phyloP scores from a whole-genome alignment of 2,113 vertebrate genomes.

The Oreochromis spilurus region DNA sequence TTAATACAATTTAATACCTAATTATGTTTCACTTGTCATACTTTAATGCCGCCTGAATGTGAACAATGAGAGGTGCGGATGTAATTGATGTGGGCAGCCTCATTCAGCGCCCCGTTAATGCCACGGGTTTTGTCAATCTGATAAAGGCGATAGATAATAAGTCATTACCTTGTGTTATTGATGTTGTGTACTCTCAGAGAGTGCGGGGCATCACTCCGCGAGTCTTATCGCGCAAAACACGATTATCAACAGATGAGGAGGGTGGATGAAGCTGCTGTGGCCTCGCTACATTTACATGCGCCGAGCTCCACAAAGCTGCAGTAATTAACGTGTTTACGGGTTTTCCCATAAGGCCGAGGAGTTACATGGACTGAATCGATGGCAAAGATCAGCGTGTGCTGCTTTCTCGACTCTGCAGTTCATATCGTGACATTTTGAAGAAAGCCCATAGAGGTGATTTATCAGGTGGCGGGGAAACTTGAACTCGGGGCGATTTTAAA shows the following conservation, averaged over 20 bases:
- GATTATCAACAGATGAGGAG: constrained; percentile 15
- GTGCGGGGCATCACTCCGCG: not conserved
- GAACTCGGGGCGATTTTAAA: not conserved
- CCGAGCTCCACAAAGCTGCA: not conserved
- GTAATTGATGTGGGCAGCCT: constrained; percentile 50
- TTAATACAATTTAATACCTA: constrained; percentile 66
- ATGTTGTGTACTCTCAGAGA: not conserved
- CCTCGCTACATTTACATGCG: not conserved
- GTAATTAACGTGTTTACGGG: constrained; percentile 3
- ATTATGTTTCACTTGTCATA: constrained; percentile 68
- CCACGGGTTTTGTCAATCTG: constrained; percentile 19
- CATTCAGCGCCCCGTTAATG: constrained; percentile 7
- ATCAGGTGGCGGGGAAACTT: not conserved
- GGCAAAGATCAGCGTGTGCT: not conserved
- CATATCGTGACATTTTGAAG: not conserved
- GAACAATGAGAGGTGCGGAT: constrained; percentile 49
- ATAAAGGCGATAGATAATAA: constrained; percentile 51
- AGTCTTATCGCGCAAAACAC: not conserved
- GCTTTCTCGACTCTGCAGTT: not conserved
- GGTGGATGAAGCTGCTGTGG: not conserved
- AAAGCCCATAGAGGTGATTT: not conserved
- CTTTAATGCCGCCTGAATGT: constrained; percentile 30
- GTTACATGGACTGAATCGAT: not conserved
- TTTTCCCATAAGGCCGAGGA: not conserved
- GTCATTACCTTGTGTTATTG: constrained; percentile 38